phyloP scores from a whole-genome alignment of 2,113 vertebrate genomes.

The Odocoileus virginianus region DNA sequence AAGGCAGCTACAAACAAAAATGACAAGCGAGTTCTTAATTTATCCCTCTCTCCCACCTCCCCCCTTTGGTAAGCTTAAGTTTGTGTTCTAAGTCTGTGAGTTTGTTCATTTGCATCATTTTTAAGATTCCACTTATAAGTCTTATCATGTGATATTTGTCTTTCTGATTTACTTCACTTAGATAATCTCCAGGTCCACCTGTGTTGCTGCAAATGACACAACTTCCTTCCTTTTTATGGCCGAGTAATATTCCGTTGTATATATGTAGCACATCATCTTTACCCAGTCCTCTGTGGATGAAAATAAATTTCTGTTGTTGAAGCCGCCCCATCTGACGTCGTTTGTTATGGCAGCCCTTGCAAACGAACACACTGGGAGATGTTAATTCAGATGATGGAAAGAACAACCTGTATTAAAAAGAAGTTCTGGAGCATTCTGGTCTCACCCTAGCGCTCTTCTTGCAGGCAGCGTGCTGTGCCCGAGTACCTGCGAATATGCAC shows the following conservation, averaged over 20 bases:
- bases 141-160: background rate
- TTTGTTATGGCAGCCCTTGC: background rate
- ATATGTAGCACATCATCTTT: background rate
- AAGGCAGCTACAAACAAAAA: background rate
- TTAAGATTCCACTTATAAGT: background rate
- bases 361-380: background rate
- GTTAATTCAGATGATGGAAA: background rate
- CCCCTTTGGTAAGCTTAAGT: background rate
- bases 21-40: background rate
- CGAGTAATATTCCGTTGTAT: background rate
- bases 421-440: background rate
- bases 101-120: background rate
- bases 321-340: background rate
- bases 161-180: background rate
- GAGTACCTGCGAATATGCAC: rapidly evolving
- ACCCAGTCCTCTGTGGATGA: background rate
- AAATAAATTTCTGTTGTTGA: background rate
- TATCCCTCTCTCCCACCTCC: background rate
- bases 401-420: background rate
- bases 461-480: background rate
- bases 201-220: background rate
- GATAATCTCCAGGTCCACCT: background rate
- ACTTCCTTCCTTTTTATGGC: background rate
- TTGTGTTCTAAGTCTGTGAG: background rate
- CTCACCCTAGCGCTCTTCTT: background rate